Base-by-base conservation (phyloP, 2,888 invertebrate species). In the Cataglyphis cursor region DNA sequence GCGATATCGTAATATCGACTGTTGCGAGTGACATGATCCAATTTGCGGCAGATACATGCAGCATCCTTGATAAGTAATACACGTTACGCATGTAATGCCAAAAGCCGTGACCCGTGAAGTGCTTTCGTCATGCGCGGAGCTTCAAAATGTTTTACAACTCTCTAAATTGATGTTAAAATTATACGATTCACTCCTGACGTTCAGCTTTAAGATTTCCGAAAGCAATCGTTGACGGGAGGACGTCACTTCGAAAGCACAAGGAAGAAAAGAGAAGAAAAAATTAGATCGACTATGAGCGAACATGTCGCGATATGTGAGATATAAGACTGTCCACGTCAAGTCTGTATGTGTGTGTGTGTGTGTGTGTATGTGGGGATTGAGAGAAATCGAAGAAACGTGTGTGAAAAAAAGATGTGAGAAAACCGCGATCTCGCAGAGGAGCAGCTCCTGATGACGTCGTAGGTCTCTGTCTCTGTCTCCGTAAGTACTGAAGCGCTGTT, bases 401-500 rank as follows among this genome's bases (percentile, higher is more conserved):
- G 82, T 74, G 59, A 62, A 51, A 66, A 65, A 85, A 73, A 76
- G 64, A 66, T 41, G 21, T 31, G 21, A 54, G 21, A 75, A 72
- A 70, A 70, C 0, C 44, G 80, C 65, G 57, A 35, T 59, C 44
- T 41, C 31, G 68, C 41, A 51, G n/a, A 80, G 70, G 44, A 80
- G 59, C 70, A 70, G 59, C 76, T 82, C 81, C 73, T 78, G 81
- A 84, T 82, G 80, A 86, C 85, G 83, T 86, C 85, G 83, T 88
- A 84, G 88, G 83, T 86, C 44, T 70, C 83, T 89, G 84, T 86
- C 89, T 89, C 89, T 89, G 84, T 88, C 89, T 88, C 89, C 85
- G 92, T 92, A 90, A 90, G 90, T 90, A 94, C 94, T 94, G 94
- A 93, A 93, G 91, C 92, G 84, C 89, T 91, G 92, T 93, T 94